Base-by-base conservation (phyloP, 2,888 invertebrate species). In the Scaptomyza flava region DNA sequence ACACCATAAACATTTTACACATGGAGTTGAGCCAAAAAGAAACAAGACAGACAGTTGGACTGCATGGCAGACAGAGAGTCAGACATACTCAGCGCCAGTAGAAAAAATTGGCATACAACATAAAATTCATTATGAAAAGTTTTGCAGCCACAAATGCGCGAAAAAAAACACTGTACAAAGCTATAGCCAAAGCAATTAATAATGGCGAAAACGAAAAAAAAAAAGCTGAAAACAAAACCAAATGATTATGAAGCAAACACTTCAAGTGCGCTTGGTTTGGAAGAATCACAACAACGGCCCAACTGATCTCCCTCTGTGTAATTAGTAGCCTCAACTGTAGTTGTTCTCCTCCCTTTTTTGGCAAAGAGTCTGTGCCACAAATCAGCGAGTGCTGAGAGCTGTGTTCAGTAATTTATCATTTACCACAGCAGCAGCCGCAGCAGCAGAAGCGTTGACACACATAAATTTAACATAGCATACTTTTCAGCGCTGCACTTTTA, bases 51-150 rank as follows among this genome's bases (percentile, higher is more conserved):
- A 71, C 66, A 41, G 61, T 34, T 76, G 64, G 76, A 67, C 68
- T 57, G 42, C 60, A 68, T 54, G 50, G 48, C 72, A 67, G 70
- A 76, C 73, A 65, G 34, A 75, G 46, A 57, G 69, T 69, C 69
- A 65, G 20, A 42, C 9, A 46, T 30, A 38, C 27, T 27, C 27
- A 27, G 27, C 27, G 27, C 27, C 27, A 27, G 27, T 27, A 36
- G n/a, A 36, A 63, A 71, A 71, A 72, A 69, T 81, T 86, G 81
- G 71, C 77, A 75, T 68, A 71, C 72, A 41, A 85, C 81, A 85
- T 80, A 83, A 87, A 87, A 89, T 81, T 87, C 83, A 87, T 87
- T 83, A 88, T 78, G 82, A 75, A 84, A 87, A 79, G 73, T 75
- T 87, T 41, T 77, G 73, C 72, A 73, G 74, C 62, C 72, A 78